Percentiles rank a stretch among this genome's conserved stretches.
Evolutionary conservation across 2,113 vertebrate species (phyloP).

Genomic region (Collichthys lucidus): DNA sequence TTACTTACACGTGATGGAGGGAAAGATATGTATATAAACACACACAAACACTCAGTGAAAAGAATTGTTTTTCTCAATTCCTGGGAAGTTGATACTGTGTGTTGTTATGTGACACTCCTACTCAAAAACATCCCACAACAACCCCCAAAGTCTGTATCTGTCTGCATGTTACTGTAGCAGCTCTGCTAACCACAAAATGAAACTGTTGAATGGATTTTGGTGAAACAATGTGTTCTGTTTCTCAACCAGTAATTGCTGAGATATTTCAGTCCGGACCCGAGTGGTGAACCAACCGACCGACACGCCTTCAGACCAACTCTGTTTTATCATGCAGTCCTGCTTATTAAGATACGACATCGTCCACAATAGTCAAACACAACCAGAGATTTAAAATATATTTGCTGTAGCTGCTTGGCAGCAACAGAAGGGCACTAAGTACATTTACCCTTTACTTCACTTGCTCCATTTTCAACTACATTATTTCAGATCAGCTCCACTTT

Average conservation of each 20-base stretch:
- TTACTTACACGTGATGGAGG: slow-evolving; percentile 28
- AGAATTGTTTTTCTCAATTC: neutral
- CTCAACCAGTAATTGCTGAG: neutral
- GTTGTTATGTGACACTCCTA: slow-evolving; percentile 1
- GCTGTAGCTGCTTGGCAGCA: no score
- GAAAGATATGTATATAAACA: slow-evolving; percentile 18
- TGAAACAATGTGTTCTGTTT: neutral
- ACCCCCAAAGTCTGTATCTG: neutral
- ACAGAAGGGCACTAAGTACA: no score
- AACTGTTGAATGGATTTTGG: neutral
- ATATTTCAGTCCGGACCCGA: neutral
- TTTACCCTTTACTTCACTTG: no score
- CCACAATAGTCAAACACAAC: neutral
- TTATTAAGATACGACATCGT: neutral
- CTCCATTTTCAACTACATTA: no score
- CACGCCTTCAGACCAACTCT: neutral
- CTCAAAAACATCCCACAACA: neutral
- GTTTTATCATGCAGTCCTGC: neutral
- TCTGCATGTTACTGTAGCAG: neutral
- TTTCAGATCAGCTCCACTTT: no score
- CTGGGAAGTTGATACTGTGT: neutral
- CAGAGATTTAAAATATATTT: neutral
- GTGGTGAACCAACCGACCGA: neutral
- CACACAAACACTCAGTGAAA: neutral
- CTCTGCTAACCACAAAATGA: no score